These are phyloP conservation scores for Zeuzera pyrina DNA, from an alignment of 2,888 invertebrate genomes.

Conservation along the genomic window DNA sequence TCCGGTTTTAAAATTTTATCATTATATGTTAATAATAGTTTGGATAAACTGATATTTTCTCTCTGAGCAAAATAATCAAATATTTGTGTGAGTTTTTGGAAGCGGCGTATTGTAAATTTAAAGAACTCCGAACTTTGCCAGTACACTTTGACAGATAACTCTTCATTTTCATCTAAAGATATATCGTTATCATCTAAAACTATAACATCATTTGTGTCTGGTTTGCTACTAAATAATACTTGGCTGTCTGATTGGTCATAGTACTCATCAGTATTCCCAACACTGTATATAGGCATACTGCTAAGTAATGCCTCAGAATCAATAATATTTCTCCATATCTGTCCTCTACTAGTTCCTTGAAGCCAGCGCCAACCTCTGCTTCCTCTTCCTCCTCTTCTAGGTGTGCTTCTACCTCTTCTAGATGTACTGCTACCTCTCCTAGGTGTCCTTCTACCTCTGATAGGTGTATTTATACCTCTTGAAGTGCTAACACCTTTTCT, in stretches of 20 bases:
- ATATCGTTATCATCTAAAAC: constrained; percentile 26
- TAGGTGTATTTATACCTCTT: neutral
- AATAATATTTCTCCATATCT: neutral
- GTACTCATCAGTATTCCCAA: constrained; percentile 53
- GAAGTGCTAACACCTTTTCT: too few relatives aligned
- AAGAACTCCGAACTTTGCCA: constrained; percentile 54
- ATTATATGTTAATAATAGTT: constrained; percentile 49
- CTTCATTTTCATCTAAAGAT: constrained; percentile 44
- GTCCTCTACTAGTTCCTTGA: neutral
- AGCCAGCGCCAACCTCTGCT: neutral
- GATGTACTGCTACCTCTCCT: constrained; percentile 12
- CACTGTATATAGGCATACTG: constrained; percentile 29
- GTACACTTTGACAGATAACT: constrained; percentile 56
- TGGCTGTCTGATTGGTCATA: constrained; percentile 35
- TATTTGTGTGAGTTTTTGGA: constrained; percentile 48
- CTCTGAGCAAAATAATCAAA: constrained; percentile 47
- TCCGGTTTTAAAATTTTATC: constrained; percentile 43
- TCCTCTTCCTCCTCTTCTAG: constrained; percentile 1
- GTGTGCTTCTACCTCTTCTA: constrained; percentile 7
- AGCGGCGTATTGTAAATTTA: constrained; percentile 47
- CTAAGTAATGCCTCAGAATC: too few relatives aligned
- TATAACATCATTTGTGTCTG: constrained; percentile 17
- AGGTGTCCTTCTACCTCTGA: constrained; percentile 7
- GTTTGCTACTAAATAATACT: constrained; percentile 29
- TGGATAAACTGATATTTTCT: constrained; percentile 37